Evolutionary conservation across 2,888 invertebrate species (phyloP).

Genomic region (Apoderus coryli): DNA sequence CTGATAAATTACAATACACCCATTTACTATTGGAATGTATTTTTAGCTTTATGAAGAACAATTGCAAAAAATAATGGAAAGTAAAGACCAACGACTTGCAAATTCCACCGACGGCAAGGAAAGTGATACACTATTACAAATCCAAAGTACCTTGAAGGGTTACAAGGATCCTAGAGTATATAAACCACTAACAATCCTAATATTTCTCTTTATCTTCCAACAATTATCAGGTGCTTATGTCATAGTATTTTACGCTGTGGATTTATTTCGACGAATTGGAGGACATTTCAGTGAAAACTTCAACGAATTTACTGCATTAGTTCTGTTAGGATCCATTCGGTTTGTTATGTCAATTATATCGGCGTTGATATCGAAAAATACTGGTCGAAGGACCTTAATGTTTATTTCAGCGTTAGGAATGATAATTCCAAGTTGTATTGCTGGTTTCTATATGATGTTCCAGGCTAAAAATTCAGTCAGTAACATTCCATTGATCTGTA

Average conservation of each 20-base stretch:
- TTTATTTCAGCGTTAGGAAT: slow-evolving; percentile 39
- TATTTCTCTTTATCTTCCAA: slow-evolving; percentile 37
- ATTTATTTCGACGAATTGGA: slow-evolving; percentile 36
- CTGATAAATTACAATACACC: too few relatives aligned
- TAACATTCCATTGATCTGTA: slow-evolving; percentile 33
- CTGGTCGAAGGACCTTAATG: slow-evolving; percentile 37
- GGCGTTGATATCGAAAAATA: slow-evolving; percentile 33
- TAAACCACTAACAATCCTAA: slow-evolving; percentile 37
- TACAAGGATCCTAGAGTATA: slow-evolving; percentile 32
- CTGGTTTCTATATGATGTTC: slow-evolving; percentile 24
- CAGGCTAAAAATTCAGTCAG: slow-evolving; percentile 16
- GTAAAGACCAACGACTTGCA: slow-evolving; percentile 3
- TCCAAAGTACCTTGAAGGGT: slow-evolving; percentile 18
- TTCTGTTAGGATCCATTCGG: slow-evolving; percentile 36
- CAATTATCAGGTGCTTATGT: slow-evolving; percentile 43
- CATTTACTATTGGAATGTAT: too few relatives aligned
- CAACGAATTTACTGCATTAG: slow-evolving; percentile 35
- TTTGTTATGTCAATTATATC: slow-evolving; percentile 38
- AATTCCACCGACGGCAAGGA: slow-evolving; percentile 10
- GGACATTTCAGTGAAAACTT: slow-evolving; percentile 33
- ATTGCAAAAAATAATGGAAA: slow-evolving; percentile 14
- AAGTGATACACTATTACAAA: slow-evolving; percentile 15
- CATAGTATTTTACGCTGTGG: slow-evolving; percentile 42
- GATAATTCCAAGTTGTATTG: slow-evolving; percentile 34
- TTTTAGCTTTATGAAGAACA: slow-evolving; percentile 13